These are phyloP conservation scores for Amia ocellicauda DNA, from an alignment of 2,113 vertebrate genomes.

Conservation along the genomic window DNA sequence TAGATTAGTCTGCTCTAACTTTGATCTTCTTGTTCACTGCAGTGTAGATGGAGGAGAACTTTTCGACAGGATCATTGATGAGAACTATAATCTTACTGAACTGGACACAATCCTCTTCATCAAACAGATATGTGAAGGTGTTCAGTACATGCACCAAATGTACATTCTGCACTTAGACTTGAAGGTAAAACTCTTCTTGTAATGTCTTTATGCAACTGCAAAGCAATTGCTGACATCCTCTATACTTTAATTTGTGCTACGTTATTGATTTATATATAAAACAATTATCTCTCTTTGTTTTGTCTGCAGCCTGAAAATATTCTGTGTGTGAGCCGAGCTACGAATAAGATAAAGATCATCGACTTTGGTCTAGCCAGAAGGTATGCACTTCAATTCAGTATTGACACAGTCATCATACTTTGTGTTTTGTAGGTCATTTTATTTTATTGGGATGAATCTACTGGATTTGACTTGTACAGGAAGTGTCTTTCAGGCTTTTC, in stretches of 20 bases:
- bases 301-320: constrained; percentile 94
- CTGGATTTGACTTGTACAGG: no score
- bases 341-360: constrained; percentile 96
- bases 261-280: no score
- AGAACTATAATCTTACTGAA: constrained; percentile 86
- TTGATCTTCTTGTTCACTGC: constrained; percentile 25
- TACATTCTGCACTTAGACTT: constrained; percentile 95
- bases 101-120: constrained; percentile 87
- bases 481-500: no score
- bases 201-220: constrained; percentile 7
- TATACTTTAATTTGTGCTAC: no score
- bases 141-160: constrained; percentile 96
- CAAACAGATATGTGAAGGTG: constrained; percentile 89
- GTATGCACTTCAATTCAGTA: constrained; percentile 51
- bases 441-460: no score
- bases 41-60: constrained; percentile 95
- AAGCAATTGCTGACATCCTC: no score
- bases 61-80: constrained; percentile 95
- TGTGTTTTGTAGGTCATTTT: no score
- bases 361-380: constrained; percentile 97
- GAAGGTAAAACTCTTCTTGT: constrained; percentile 71
- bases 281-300: constrained; percentile 35
- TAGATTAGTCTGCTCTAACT: background rate
- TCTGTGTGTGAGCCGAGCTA: constrained; percentile 86
- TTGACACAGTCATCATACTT: background rate